Evolutionary conservation across 1,140 invertebrate species (phyloP).

Genomic region (Drosophila takahashii): DNA sequence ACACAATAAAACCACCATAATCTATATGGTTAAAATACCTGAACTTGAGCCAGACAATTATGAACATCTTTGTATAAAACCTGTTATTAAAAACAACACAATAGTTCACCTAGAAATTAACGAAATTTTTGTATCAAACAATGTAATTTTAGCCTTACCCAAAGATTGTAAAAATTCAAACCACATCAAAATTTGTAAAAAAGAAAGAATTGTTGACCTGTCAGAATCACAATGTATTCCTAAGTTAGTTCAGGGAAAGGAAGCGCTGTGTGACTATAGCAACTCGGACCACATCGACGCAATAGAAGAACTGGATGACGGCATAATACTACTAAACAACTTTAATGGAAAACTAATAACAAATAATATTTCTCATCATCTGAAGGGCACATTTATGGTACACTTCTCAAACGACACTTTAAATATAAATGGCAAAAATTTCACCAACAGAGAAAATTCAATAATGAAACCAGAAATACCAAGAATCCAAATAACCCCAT

Average conservation of each 20-base stretch:
- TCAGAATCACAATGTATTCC: too few relatives aligned
- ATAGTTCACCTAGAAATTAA: neutral
- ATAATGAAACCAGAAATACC: neutral
- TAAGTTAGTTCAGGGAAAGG: too few relatives aligned
- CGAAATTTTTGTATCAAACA: neutral
- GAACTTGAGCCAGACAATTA: conserved; percentile 8
- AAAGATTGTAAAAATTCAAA: conserved; percentile 5
- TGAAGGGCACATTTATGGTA: neutral
- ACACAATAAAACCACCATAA: conserved; percentile 21
- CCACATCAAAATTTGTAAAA: too few relatives aligned
- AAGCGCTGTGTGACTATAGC: too few relatives aligned
- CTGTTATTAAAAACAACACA: neutral
- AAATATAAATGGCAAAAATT: neutral
- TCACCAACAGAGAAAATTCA: neutral
- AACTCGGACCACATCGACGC: too few relatives aligned
- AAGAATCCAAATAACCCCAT: neutral
- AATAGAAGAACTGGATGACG: too few relatives aligned
- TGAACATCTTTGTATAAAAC: conserved; percentile 8
- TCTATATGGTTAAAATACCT: conserved; percentile 23
- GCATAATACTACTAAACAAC: too few relatives aligned
- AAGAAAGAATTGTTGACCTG: too few relatives aligned
- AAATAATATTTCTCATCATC: too few relatives aligned
- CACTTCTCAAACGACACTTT: neutral
- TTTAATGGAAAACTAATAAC: too few relatives aligned
- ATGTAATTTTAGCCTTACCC: neutral